phyloP scores from a whole-genome alignment of 2,797 vertebrate species.

The Platalea minor region DNA sequence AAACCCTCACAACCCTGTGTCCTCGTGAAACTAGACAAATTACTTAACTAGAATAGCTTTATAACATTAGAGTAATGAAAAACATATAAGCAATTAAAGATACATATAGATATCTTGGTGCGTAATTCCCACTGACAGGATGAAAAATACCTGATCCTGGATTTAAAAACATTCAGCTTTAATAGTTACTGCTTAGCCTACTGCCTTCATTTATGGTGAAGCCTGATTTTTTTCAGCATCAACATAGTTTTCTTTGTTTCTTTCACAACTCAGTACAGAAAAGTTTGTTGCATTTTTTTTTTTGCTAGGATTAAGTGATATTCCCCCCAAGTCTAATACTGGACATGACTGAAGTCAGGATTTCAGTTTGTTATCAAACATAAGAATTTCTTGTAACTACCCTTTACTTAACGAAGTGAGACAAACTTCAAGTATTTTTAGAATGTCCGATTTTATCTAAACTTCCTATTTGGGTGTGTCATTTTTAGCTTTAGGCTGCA shows the following conservation, averaged over 20 bases:
- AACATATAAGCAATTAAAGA: neutral
- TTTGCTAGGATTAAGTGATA: neutral
- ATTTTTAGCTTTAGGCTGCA: neutral
- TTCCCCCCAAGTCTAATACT: neutral
- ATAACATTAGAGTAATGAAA: neutral
- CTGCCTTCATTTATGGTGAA: neutral
- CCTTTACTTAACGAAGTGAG: neutral
- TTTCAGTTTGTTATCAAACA: neutral
- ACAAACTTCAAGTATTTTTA: conserved; percentile 17
- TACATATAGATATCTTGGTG: neutral
- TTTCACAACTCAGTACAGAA: neutral
- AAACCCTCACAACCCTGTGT: neutral
- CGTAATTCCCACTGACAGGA: neutral
- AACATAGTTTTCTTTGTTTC: neutral
- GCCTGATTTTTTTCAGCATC: neutral
- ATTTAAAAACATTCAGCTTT: neutral
- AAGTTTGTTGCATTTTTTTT: neutral
- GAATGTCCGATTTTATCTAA: neutral
- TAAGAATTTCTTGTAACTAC: neutral
- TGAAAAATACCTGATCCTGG: neutral
- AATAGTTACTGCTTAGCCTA: neutral
- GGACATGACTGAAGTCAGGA: neutral
- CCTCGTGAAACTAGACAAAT: neutral
- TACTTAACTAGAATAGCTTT: neutral
- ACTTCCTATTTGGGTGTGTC: neutral